Conservation (phyloP, 2,888 invertebrate species). For the Dolichopus griseipennis region DNA sequence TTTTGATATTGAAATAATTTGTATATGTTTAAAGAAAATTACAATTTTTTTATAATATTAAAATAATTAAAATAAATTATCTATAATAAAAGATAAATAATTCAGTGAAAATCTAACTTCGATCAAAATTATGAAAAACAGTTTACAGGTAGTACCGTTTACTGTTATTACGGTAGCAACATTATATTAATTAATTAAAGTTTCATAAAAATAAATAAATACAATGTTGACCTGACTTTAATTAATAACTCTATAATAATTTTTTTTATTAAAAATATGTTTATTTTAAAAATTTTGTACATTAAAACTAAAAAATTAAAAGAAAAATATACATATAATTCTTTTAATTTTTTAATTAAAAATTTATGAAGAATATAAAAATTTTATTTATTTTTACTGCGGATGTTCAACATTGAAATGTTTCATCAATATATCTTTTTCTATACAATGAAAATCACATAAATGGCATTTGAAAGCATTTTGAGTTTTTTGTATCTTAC, state of each 20-base stretch:
- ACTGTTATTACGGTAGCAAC: slow-evolving; percentile 43
- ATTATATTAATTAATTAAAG: slow-evolving; percentile 24
- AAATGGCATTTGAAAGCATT: slow-evolving; percentile 33
- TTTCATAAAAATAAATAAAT: slow-evolving; percentile 9
- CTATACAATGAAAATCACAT: slow-evolving; percentile 32
- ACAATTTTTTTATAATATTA: neutral
- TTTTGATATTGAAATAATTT: too few relatives aligned
- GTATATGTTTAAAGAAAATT: neutral
- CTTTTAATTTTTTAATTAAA: too few relatives aligned
- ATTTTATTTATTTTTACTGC: slow-evolving; percentile 21
- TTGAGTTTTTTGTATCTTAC: slow-evolving; percentile 9
- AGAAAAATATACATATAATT: too few relatives aligned
- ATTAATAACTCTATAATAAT: slow-evolving; percentile 2
- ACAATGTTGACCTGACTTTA: slow-evolving; percentile 37
- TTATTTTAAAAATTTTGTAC: neutral
- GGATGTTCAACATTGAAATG: slow-evolving; percentile 32
- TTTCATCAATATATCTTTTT: slow-evolving; percentile 28
- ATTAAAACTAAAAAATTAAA: too few relatives aligned
- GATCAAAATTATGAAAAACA: slow-evolving; percentile 19
- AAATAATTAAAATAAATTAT: neutral
- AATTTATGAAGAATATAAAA: too few relatives aligned
- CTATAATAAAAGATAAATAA: neutral
- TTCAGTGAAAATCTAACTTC: neutral
- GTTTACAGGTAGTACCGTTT: slow-evolving; percentile 45
- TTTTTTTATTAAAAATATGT: too few relatives aligned